Evolutionary conservation across 2,113 vertebrate species (phyloP).

Genomic region (Tetrax tetrax): DNA sequence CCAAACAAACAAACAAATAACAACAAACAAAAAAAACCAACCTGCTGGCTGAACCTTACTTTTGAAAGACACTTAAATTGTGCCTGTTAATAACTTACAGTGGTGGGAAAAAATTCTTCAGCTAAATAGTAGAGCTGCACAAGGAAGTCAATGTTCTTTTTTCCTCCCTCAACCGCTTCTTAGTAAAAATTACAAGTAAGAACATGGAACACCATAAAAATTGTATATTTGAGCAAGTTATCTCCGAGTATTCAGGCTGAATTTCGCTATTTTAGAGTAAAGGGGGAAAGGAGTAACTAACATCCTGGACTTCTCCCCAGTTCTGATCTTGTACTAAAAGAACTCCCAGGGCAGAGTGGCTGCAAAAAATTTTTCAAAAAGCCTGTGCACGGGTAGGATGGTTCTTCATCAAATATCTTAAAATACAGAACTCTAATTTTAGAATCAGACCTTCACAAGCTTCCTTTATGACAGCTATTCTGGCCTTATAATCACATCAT

Average conservation of each 20-base stretch:
- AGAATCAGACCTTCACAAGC: constrained; percentile 31
- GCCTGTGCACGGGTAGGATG: background rate
- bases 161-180: background rate
- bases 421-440: constrained; percentile 43
- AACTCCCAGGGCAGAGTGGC: background rate
- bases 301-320: background rate
- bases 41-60: background rate
- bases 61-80: background rate
- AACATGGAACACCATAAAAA: background rate
- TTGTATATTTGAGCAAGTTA: background rate
- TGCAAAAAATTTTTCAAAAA: background rate
- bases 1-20: no score
- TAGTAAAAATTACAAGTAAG: background rate
- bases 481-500: constrained; percentile 55
- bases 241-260: background rate
- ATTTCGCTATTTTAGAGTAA: background rate
- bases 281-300: background rate
- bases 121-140: background rate
- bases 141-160: background rate
- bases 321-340: background rate
- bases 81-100: background rate
- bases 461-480: constrained; percentile 45
- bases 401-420: background rate
- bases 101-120: background rate
- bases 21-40: no score